A percentile compares a stretch with the other conserved stretches of the same genome.
Conservation (phyloP, 1,140 invertebrate genomes). For the Papilio aristodemus region DNA sequence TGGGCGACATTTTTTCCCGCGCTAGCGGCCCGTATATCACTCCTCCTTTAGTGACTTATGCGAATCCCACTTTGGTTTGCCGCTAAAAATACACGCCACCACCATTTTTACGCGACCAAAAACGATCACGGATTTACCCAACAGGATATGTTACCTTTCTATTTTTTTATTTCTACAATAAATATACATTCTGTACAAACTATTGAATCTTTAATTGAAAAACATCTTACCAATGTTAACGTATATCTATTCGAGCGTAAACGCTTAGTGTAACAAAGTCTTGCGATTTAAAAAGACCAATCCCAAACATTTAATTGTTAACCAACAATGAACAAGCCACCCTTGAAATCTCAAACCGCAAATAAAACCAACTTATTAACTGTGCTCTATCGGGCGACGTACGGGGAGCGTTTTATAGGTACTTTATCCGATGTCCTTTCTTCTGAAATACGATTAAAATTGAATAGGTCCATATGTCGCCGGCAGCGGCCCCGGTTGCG, state of each 20-base stretch:
- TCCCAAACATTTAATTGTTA: slow-evolving; percentile 70
- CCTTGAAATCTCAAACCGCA: slow-evolving; percentile 74
- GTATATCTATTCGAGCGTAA: slow-evolving; percentile 48
- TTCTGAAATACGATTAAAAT: slow-evolving; percentile 80
- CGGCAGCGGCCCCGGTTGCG: slow-evolving; percentile 63
- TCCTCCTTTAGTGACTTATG: slow-evolving; percentile 69
- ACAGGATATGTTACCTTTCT: slow-evolving; percentile 13
- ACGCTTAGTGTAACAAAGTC: slow-evolving; percentile 51
- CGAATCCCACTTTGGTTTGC: slow-evolving; percentile 54
- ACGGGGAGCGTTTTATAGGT: slow-evolving; percentile 70
- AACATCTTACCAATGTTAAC: not conserved
- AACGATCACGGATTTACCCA: slow-evolving; percentile 36
- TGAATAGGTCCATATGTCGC: slow-evolving; percentile 78
- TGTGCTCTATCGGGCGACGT: slow-evolving; percentile 53
- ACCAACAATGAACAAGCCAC: slow-evolving; percentile 56
- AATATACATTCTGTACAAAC: not conserved
- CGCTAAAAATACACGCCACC: slow-evolving; percentile 59
- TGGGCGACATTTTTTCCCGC: slow-evolving; percentile 78
- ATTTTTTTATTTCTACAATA: slow-evolving; percentile 42
- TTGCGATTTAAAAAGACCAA: slow-evolving; percentile 70
- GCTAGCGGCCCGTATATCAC: slow-evolving; percentile 73
- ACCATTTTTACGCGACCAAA: slow-evolving; percentile 53
- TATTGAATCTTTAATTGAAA: slow-evolving; percentile 10
- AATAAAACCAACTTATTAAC: slow-evolving; percentile 74
- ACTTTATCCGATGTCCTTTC: slow-evolving; percentile 77